These are phyloP conservation scores for Planiliza haematocheilus DNA, from an alignment of 2,113 vertebrate genomes.

Conservation along the genomic window DNA sequence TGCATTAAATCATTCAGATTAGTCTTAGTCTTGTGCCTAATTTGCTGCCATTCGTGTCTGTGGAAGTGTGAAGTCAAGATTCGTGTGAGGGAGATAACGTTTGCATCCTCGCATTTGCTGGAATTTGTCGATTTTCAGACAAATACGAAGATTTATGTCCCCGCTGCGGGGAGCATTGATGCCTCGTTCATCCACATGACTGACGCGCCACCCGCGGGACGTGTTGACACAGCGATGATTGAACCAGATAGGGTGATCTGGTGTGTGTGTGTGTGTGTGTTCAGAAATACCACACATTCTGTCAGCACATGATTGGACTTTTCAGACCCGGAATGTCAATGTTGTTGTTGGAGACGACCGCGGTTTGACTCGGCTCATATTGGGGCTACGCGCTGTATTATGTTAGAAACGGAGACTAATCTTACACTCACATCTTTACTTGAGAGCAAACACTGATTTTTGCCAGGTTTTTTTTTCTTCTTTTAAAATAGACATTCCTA, in stretches of 20 bases:
- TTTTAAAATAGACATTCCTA: constrained; percentile 2
- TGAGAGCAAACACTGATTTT: not conserved
- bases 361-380: constrained; percentile 11
- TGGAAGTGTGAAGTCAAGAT: too few species aligned
- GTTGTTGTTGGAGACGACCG: constrained; percentile 41
- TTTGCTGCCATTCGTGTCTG: too few species aligned
- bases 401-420: constrained; percentile 26
- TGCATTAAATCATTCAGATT: too few species aligned
- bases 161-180: not conserved
- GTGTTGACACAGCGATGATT: constrained; percentile 47
- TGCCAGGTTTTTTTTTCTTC: constrained; percentile 7
- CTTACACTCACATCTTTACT: constrained; percentile 28
- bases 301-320: constrained; percentile 38
- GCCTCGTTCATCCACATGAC: not conserved
- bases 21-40: too few species aligned
- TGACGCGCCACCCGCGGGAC: not conserved
- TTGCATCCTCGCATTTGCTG: too few species aligned
- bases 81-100: too few species aligned
- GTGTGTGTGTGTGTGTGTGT: constrained; percentile 13
- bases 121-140: not conserved
- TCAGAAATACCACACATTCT: constrained; percentile 36
- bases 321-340: constrained; percentile 21
- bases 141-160: not conserved
- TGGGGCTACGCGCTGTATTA: constrained; percentile 1
- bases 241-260: constrained; percentile 16